A percentile compares a stretch with the other conserved stretches of the same genome.
phyloP scores from a whole-genome alignment of 2,113 vertebrate genomes.

The Melanerpes aurifrons region DNA sequence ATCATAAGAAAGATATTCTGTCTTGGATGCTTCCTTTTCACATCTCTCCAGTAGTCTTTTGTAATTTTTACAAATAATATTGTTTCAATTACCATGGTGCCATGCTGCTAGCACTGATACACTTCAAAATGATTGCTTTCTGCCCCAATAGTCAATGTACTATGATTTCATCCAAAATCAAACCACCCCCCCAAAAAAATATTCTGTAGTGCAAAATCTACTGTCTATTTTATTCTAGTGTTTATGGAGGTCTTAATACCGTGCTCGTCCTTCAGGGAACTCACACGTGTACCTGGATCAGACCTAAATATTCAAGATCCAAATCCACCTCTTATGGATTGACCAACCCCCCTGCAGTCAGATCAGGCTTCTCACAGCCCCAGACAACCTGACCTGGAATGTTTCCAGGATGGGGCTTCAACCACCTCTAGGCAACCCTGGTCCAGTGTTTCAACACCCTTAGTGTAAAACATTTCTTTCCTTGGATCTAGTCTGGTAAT shows the following conservation, averaged over 20 bases:
- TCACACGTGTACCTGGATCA: not conserved
- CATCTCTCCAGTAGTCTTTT: conserved; percentile 41
- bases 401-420: no score
- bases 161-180: conserved; percentile 37
- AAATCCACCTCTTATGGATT: not conserved
- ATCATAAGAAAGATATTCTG: conserved; percentile 30
- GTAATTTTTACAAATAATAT: conserved; percentile 34
- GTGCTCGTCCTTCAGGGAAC: not conserved
- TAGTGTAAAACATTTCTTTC: no score
- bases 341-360: no score
- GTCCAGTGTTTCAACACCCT: no score
- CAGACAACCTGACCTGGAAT: no score
- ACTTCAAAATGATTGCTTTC: not conserved
- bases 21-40: conserved; percentile 36
- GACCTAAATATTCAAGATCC: not conserved
- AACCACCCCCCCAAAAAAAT: not conserved
- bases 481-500: no score
- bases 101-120: conserved; percentile 22
- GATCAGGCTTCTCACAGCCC: no score
- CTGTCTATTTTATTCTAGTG: not conserved
- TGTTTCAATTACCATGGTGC: conserved; percentile 60
- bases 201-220: not conserved
- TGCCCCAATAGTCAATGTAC: conserved; percentile 21
- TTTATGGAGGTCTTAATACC: not conserved
- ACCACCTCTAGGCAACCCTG: no score